phyloP scores from a whole-genome alignment of 2,888 invertebrate species.

The Lutraria lutraria region DNA sequence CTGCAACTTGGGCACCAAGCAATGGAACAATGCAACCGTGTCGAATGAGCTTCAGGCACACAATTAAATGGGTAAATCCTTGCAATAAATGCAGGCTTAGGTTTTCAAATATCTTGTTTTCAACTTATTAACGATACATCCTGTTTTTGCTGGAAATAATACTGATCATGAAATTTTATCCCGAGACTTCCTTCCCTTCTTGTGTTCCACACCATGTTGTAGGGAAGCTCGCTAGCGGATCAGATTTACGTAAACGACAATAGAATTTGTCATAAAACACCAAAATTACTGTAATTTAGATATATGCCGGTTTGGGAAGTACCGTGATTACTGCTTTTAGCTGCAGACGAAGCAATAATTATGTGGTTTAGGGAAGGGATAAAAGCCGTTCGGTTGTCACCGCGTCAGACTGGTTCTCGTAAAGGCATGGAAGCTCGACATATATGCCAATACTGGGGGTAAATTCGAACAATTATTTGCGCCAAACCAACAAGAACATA shows the following conservation, averaged over 20 bases:
- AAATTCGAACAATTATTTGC: not conserved
- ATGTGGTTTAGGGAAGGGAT: conserved; percentile 20
- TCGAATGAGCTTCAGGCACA: too few species aligned
- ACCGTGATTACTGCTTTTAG: conserved; percentile 25
- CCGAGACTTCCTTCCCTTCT: not conserved
- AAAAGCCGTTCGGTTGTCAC: conserved; percentile 16
- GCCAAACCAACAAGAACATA: conserved; percentile 7
- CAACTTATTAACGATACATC: not conserved
- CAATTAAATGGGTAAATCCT: not conserved
- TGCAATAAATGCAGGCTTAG: not conserved
- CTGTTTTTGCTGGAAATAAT: not conserved
- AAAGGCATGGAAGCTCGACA: not conserved
- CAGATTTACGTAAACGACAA: not conserved
- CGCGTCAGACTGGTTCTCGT: conserved; percentile 4
- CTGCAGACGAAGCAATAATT: conserved; percentile 32
- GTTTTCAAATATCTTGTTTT: not conserved
- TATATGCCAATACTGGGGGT: conserved; percentile 2
- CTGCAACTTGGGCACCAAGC: too few species aligned
- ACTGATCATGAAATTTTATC: not conserved
- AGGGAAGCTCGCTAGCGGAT: not conserved
- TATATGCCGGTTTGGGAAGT: conserved; percentile 33
- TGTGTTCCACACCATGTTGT: not conserved
- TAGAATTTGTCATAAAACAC: conserved; percentile 49
- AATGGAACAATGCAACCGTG: too few species aligned
- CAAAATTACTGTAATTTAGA: conserved; percentile 40